These are phyloP conservation scores for Pachycephus smyrnensis DNA, from an alignment of 2,888 invertebrate genomes.

Conservation along the genomic window DNA sequence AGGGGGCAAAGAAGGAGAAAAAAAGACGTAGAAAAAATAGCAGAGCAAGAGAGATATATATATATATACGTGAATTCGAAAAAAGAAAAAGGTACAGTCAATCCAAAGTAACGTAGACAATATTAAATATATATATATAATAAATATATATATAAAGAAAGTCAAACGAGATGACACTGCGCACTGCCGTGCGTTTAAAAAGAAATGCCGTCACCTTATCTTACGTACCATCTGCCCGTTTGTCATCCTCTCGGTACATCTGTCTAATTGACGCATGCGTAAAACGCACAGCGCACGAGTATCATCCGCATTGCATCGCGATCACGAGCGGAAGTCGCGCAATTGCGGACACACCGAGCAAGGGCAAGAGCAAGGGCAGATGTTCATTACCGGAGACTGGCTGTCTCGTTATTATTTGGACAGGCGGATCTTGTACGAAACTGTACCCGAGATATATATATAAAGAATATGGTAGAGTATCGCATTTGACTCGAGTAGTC, in stretches of 20 bases:
- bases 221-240: conserved; percentile 39
- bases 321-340: conserved; percentile 11
- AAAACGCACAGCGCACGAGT: not conserved
- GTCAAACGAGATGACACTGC: no score
- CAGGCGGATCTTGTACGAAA: not conserved
- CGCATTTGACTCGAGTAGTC: no score
- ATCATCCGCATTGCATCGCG: conserved; percentile 9
- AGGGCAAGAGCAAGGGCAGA: conserved; percentile 22
- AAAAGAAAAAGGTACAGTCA: no score
- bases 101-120: no score
- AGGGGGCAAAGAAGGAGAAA: conserved; percentile 3
- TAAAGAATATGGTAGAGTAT: no score
- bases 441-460: no score
- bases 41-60: no score
- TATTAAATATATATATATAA: no score
- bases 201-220: conserved; percentile 18
- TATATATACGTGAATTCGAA: no score
- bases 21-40: not conserved
- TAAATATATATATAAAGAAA: no score
- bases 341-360: conserved; percentile 5
- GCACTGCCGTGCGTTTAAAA: not conserved
- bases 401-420: conserved; percentile 9
- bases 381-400: conserved; percentile 18
- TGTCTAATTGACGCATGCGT: conserved; percentile 42
- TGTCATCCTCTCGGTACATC: conserved; percentile 42